Conservation (phyloP, 2,888 invertebrate genomes). For the Euzetes globulus region DNA sequence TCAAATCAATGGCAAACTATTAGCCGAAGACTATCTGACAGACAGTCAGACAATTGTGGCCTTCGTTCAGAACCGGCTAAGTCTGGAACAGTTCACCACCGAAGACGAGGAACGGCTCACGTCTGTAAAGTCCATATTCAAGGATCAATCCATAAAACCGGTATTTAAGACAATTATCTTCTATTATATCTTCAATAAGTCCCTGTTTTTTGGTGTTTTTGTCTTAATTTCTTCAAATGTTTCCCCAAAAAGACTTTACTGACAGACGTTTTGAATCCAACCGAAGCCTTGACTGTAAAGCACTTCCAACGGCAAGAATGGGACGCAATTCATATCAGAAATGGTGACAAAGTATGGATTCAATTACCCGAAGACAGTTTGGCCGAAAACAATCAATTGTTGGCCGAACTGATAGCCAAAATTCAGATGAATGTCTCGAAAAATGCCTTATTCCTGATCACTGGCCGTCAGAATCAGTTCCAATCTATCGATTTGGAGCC, state of each 20-base stretch:
- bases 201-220: not conserved
- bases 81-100: slow-evolving; percentile 4
- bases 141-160: not conserved
- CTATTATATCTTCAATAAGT: not conserved
- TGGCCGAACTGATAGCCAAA: not conserved
- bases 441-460: not conserved
- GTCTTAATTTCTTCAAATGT: not conserved
- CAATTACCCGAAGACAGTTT: not conserved
- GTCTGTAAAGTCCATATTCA: not conserved
- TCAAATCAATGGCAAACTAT: not conserved
- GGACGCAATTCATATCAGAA: not conserved
- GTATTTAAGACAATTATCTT: not conserved
- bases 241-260: not conserved
- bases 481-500: not conserved
- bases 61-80: not conserved
- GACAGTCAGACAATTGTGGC: not conserved
- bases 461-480: not conserved
- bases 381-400: not conserved
- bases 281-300: not conserved
- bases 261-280: not conserved
- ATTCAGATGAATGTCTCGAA: not conserved
- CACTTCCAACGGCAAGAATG: not conserved
- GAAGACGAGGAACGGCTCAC: not conserved
- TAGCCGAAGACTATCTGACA: not conserved
- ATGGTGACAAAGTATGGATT: not conserved